Evolutionary conservation across 1,140 invertebrate species (phyloP).

Genomic region (Hypothenemus hampei): DNA sequence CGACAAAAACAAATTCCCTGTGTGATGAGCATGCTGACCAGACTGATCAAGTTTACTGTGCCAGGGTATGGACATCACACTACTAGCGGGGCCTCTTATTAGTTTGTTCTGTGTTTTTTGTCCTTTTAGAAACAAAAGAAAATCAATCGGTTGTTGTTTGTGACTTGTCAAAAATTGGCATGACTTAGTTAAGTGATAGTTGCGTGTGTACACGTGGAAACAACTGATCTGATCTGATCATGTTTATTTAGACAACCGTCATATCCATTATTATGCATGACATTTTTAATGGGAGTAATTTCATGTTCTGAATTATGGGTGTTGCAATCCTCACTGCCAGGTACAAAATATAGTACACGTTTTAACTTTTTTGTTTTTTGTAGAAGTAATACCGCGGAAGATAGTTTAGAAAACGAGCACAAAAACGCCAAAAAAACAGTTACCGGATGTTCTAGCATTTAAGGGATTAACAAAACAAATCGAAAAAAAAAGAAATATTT

Average conservation of each 20-base stretch:
- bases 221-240: neutral
- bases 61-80: constrained; percentile 1
- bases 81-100: constrained; percentile 7
- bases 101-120: neutral
- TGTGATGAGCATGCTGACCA: constrained; percentile 87
- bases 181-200: neutral
- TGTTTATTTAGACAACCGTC: neutral
- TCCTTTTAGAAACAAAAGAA: too few relatives aligned
- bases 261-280: neutral
- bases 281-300: neutral
- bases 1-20: constrained; percentile 94
- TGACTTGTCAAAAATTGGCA: neutral
- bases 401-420: neutral
- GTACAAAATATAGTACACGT: neutral
- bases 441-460: constrained; percentile 2
- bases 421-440: neutral
- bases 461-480: too few relatives aligned
- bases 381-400: neutral
- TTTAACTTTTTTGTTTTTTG: constrained; percentile 4
- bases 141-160: neutral
- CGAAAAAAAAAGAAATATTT: too few relatives aligned
- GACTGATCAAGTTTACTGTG: constrained; percentile 61
- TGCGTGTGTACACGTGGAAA: neutral
- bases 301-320: neutral
- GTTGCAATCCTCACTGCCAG: neutral